phyloP scores from a whole-genome alignment of 2,888 invertebrate species.

The Troides aeacus region DNA sequence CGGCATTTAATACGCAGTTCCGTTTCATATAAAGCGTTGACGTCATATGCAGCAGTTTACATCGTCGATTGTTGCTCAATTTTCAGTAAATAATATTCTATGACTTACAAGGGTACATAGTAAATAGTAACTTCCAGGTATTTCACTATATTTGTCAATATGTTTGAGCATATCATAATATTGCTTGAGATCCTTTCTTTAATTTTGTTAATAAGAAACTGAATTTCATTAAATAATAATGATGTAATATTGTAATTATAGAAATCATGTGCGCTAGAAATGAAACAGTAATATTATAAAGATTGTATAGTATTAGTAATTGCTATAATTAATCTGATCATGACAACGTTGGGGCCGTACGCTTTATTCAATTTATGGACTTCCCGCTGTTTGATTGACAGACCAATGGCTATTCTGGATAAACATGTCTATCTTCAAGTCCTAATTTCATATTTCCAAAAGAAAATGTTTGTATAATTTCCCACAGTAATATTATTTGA shows the following conservation, averaged over 20 bases:
- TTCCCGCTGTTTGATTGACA: slow-evolving; percentile 63
- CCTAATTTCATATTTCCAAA: not conserved
- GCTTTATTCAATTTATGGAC: slow-evolving; percentile 62
- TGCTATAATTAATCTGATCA: slow-evolving; percentile 30
- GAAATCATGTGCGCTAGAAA: too few relatives aligned
- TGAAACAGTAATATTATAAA: not conserved
- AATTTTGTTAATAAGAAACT: too few relatives aligned
- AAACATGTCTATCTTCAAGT: slow-evolving; percentile 1
- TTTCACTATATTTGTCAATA: too few relatives aligned
- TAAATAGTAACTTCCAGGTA: not conserved
- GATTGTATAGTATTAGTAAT: not conserved
- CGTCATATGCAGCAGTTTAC: slow-evolving; percentile 20
- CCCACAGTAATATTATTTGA: not conserved
- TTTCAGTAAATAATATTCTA: not conserved
- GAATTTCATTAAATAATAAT: too few relatives aligned
- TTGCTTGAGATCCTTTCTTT: too few relatives aligned
- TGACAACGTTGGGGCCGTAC: slow-evolving; percentile 57
- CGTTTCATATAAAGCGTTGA: slow-evolving; percentile 18
- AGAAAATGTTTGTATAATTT: not conserved
- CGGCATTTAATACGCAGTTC: slow-evolving; percentile 12
- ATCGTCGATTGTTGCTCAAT: slow-evolving; percentile 8
- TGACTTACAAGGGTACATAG: not conserved
- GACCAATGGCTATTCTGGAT: slow-evolving; percentile 48
- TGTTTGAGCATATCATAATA: too few relatives aligned
- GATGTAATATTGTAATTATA: too few relatives aligned